These are phyloP conservation scores for Scleropages formosus DNA, from an alignment of 2,797 vertebrate genomes.

Conservation along the genomic window DNA sequence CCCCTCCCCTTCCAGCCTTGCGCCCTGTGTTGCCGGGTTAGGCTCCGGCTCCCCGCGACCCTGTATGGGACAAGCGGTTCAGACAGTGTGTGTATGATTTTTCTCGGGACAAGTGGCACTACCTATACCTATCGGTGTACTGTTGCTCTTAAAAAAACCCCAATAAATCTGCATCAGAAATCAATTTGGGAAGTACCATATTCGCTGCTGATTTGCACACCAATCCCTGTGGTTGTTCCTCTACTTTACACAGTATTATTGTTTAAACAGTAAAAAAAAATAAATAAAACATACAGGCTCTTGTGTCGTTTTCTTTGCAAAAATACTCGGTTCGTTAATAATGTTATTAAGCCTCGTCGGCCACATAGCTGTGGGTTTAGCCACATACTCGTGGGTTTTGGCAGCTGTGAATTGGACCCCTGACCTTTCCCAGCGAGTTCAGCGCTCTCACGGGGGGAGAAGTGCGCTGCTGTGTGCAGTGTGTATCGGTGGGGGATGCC, in stretches of 20 bases:
- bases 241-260: background rate
- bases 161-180: too few species aligned
- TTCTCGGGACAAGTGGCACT: background rate
- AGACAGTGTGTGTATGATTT: too few species aligned
- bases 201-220: too few species aligned
- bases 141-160: background rate
- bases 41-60: too few species aligned
- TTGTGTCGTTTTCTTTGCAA: background rate
- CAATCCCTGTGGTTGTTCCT: background rate
- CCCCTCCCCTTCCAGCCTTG: too few species aligned
- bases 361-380: background rate
- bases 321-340: background rate
- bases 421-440: too few species aligned
- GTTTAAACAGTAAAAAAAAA: background rate
- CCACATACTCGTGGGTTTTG: background rate
- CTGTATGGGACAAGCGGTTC: too few species aligned
- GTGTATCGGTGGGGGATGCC: too few species aligned
- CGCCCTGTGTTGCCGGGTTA: too few species aligned
- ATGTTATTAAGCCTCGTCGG: background rate
- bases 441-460: too few species aligned
- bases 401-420: background rate
- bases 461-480: too few species aligned
- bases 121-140: background rate
- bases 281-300: background rate
- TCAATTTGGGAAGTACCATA: too few species aligned